A percentile compares a stretch with the other conserved stretches of the same genome.
Evolutionary conservation across 2,888 invertebrate genomes (phyloP).

Genomic region (Nezara viridula): DNA sequence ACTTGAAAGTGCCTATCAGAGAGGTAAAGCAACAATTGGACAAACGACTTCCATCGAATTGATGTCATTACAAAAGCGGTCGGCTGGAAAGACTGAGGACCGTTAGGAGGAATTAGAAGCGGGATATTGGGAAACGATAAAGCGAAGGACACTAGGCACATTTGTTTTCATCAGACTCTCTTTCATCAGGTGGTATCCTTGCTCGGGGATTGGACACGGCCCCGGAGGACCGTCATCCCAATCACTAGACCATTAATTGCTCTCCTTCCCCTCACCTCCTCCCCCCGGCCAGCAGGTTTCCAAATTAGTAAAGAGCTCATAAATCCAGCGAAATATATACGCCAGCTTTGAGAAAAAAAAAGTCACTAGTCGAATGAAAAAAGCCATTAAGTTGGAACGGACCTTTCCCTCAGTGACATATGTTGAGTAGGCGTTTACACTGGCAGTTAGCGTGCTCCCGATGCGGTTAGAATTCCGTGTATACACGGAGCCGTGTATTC

Average conservation of each 20-base stretch:
- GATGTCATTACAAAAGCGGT: not conserved
- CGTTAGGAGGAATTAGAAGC: not conserved
- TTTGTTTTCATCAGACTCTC: conserved; percentile 45
- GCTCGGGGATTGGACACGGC: not conserved
- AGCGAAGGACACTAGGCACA: conserved; percentile 19
- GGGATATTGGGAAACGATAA: conserved; percentile 17
- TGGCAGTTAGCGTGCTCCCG: conserved; percentile 17
- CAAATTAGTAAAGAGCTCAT: conserved; percentile 27
- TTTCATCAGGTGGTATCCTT: conserved; percentile 38
- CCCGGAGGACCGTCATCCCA: not conserved
- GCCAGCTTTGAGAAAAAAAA: not conserved
- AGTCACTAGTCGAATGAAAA: not conserved
- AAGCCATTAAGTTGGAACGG: not conserved
- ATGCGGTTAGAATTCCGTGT: not conserved
- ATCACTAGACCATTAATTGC: conserved; percentile 33
- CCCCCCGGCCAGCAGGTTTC: not conserved
- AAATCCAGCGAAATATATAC: conserved; percentile 1
- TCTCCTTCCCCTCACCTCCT: not conserved
- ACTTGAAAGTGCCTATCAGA: no score
- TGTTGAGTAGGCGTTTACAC: conserved; percentile 41
- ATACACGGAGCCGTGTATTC: not conserved
- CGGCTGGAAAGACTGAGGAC: not conserved
- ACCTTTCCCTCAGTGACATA: conserved; percentile 18
- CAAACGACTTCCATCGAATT: not conserved
- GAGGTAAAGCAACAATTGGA: not conserved